Evolutionary conservation across 2,113 vertebrate genomes (phyloP).

Genomic region (Ellobius talpinus): DNA sequence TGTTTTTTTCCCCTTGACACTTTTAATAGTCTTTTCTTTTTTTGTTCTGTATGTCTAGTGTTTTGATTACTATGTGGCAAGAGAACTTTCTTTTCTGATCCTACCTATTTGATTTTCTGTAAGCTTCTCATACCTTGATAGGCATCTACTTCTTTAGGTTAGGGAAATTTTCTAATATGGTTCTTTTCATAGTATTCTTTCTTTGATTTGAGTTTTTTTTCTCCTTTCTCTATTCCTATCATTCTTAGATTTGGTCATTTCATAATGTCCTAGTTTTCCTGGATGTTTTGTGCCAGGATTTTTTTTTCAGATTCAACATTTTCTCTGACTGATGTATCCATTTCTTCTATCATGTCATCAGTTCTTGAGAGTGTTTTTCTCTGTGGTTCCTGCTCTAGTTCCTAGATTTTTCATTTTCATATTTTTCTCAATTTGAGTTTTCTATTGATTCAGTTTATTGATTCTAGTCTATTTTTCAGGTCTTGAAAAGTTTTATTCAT

Average conservation of each 20-base stretch:
- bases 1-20: not conserved
- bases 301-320: not conserved
- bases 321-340: not conserved
- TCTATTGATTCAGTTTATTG: not conserved
- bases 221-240: not conserved
- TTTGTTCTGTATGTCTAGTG: not conserved
- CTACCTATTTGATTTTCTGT: not conserved
- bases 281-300: not conserved
- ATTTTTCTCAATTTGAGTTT: not conserved
- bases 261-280: not conserved
- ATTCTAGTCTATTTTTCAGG: not conserved
- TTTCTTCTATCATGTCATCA: not conserved
- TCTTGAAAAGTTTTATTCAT: not conserved
- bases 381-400: not conserved
- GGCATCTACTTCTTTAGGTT: not conserved
- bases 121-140: not conserved
- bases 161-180: not conserved
- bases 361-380: not conserved
- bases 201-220: not conserved
- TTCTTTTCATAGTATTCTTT: not conserved
- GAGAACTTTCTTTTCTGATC: not conserved
- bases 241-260: not conserved
- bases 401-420: not conserved
- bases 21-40: not conserved
- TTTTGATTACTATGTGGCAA: not conserved